These are phyloP conservation scores for Philhelius pedissequus DNA, from an alignment of 2,888 invertebrate species.

Conservation along the genomic window DNA sequence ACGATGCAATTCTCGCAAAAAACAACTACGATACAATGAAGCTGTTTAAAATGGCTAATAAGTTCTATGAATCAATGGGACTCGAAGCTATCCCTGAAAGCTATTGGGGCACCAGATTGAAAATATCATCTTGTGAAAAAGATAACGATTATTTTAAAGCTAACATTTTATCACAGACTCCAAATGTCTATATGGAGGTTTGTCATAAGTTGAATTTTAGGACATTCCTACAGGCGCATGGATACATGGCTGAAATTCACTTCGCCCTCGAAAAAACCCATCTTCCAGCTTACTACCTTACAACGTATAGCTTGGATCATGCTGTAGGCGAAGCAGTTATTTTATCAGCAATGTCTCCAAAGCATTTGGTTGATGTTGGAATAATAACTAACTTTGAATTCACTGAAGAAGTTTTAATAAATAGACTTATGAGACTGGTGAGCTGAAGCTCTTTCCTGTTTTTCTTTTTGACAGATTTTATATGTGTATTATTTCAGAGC, in stretches of 20 bases:
- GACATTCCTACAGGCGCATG: slow-evolving; percentile 64
- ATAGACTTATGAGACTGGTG: slow-evolving; percentile 47
- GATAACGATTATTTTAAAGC: slow-evolving; percentile 28
- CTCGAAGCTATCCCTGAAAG: background rate
- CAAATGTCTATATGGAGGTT: slow-evolving; percentile 32
- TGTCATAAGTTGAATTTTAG: slow-evolving; percentile 57
- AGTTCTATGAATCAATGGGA: slow-evolving; percentile 38
- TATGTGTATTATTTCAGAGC: background rate
- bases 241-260: slow-evolving; percentile 47
- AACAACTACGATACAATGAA: background rate
- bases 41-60: slow-evolving; percentile 1
- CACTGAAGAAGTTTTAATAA: slow-evolving; percentile 7
- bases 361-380: slow-evolving; percentile 28
- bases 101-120: background rate
- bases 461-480: background rate
- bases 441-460: background rate
- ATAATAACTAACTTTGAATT: background rate
- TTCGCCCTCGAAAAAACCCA: slow-evolving; percentile 32
- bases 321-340: slow-evolving; percentile 55
- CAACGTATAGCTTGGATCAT: slow-evolving; percentile 28
- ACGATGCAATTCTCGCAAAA: background rate
- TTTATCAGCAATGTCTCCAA: slow-evolving; percentile 43
- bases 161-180: background rate
- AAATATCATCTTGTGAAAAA: background rate
- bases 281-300: slow-evolving; percentile 39